Evolutionary conservation across 1,140 invertebrate genomes (phyloP).

Genomic region (Harlomillsia oculata): DNA sequence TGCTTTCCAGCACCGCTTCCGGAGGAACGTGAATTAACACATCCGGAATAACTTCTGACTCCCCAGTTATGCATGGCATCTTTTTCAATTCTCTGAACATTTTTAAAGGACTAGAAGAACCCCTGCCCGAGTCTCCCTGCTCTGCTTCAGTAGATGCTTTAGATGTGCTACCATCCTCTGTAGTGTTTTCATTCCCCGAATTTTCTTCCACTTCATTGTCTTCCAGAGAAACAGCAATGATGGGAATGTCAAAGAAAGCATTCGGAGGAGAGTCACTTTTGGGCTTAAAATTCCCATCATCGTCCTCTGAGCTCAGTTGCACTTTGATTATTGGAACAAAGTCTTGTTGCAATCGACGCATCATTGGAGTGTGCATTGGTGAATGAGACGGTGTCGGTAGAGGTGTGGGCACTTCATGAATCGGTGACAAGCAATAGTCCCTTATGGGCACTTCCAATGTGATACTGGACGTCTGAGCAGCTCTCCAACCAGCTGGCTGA

Average conservation of each 20-base stretch:
- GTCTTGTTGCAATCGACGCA: slow-evolving; percentile 40
- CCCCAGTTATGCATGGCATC: neutral
- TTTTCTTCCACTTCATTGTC: slow-evolving; percentile 26
- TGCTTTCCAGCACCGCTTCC: slow-evolving; percentile 22
- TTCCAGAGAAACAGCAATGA: slow-evolving; percentile 34
- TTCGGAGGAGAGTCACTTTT: slow-evolving; percentile 30
- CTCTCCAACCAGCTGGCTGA: slow-evolving; percentile 6
- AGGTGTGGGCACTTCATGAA: slow-evolving; percentile 53
- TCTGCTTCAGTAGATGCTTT: too few species aligned
- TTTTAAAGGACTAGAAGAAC: neutral
- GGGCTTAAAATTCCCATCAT: slow-evolving; percentile 3
- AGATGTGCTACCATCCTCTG: too few species aligned
- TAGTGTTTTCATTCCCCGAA: too few species aligned
- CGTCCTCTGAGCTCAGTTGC: slow-evolving; percentile 30
- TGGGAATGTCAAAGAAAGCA: slow-evolving; percentile 4
- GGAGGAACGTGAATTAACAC: slow-evolving; percentile 34
- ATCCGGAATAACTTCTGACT: slow-evolving; percentile 29
- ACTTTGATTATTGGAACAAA: slow-evolving; percentile 28
- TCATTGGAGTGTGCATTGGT: slow-evolving; percentile 56
- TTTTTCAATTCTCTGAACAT: neutral
- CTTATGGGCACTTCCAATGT: slow-evolving; percentile 58
- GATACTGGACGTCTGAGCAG: slow-evolving; percentile 40
- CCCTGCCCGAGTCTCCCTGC: too few species aligned
- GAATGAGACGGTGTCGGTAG: slow-evolving; percentile 47
- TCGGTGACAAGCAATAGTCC: slow-evolving; percentile 58